Evolutionary conservation across 2,888 invertebrate species (phyloP), one percentile per base, ranked within the genome.

Genomic region (Meganola albula): DNA sequence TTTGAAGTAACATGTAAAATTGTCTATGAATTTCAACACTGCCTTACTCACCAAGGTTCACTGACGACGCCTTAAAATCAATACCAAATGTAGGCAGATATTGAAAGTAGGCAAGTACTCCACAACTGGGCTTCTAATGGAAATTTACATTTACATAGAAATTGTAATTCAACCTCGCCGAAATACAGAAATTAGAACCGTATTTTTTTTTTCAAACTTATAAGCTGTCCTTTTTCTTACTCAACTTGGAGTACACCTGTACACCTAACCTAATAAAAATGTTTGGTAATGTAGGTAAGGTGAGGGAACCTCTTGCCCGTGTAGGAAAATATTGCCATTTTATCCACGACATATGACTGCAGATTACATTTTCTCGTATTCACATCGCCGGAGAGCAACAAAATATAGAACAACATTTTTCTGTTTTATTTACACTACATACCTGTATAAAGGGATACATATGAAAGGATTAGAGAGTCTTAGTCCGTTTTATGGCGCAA

Each of bases 131-230:
- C 32, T 33, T 18, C 31, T 38, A 39, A 48, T 48, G 39, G 29
- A 25, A 24, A 44, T 18, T 27, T 32, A 46, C 44, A 61, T 59
- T 59, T 55, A 44, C 55, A 59, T 59, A 50, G 38, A 58, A 54
- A 61, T 53, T 49, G 48, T 10, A 34, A 38, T 43, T 45, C 34
- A 34, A 29, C 28, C 29, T 34, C 33, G 23, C 8, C 31, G 43
- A 45, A 46, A 46, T 44, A 44, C 37, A 40, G 44, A n/a, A n/a
- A 45, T 52, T 44, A 35, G 44, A 44, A 54, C 13, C 30, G 33
- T 40, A 29, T 32, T 35, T 24, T 7, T 34, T 25, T 37, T 25
- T 32, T 27, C 5, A 35, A 22, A 21, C n/a, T n/a, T n/a, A n/a
- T n/a, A n/a, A n/a, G n/a, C n/a, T n/a, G n/a, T n/a, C n/a, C n/a